phyloP scores from a whole-genome alignment of 2,797 vertebrate genomes.

The Neosalanx taihuensis region DNA sequence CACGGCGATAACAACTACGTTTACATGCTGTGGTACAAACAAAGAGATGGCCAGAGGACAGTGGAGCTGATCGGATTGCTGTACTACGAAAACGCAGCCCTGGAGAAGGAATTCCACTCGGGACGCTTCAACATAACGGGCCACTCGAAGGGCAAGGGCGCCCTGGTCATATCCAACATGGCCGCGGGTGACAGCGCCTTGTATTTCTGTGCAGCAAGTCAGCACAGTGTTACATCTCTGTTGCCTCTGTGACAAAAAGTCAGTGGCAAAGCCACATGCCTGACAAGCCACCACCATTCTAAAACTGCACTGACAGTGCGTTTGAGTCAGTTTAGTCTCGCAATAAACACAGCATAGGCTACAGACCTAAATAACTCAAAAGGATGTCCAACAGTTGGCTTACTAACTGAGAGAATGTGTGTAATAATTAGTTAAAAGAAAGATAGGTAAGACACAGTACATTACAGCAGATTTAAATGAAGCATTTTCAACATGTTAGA shows the following conservation, averaged over 20 bases:
- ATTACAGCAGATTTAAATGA: too few species aligned
- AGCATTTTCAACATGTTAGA: too few species aligned
- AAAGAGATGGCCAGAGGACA: constrained; percentile 17
- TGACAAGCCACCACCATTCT: too few species aligned
- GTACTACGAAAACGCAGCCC: not conserved
- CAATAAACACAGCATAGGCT: too few species aligned
- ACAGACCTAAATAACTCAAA: too few species aligned
- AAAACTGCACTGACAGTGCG: too few species aligned
- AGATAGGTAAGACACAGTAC: too few species aligned
- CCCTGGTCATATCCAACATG: constrained; percentile 37
- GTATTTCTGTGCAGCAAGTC: constrained; percentile 62
- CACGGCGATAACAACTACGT: constrained; percentile 47
- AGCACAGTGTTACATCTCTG: constrained; percentile 44
- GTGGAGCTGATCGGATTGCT: constrained; percentile 39
- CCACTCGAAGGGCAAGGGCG: constrained; percentile 4
- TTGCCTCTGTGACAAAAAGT: constrained; percentile 48
- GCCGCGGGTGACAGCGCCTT: constrained; percentile 38
- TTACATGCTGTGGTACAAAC: constrained; percentile 60
- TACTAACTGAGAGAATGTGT: too few species aligned
- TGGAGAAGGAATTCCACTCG: constrained; percentile 33
- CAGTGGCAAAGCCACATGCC: too few species aligned
- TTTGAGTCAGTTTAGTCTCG: too few species aligned
- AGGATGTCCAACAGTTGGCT: too few species aligned
- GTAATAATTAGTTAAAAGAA: too few species aligned
- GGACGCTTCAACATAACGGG: constrained; percentile 42